Evolutionary conservation across 2,888 invertebrate species (phyloP).

Genomic region (Gasteruption jaculator): DNA sequence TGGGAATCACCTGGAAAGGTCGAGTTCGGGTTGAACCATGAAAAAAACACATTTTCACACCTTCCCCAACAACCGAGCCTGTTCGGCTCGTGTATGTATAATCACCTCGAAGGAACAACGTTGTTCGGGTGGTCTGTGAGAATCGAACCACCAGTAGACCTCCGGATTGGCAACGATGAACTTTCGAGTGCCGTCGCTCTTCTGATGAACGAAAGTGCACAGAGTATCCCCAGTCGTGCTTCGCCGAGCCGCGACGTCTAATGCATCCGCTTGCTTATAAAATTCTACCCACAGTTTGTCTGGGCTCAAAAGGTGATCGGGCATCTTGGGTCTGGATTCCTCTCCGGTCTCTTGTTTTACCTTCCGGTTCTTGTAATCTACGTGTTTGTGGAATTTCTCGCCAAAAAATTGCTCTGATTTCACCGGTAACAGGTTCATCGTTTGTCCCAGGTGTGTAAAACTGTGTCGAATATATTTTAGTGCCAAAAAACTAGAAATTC

Average conservation of each 20-base stretch:
- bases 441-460: no score
- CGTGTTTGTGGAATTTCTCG: neutral
- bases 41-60: no score
- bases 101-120: slow-evolving; percentile 52
- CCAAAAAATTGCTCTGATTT: slow-evolving; percentile 15
- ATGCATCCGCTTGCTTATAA: slow-evolving; percentile 47
- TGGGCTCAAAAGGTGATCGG: slow-evolving; percentile 40
- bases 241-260: slow-evolving; percentile 32
- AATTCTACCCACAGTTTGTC: slow-evolving; percentile 46
- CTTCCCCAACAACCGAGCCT: no score
- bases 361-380: no score
- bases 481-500: no score
- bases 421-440: no score
- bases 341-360: no score
- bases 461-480: no score
- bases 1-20: slow-evolving; percentile 48
- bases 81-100: no score
- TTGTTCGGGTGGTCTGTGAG: slow-evolving; percentile 28
- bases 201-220: slow-evolving; percentile 50
- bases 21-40: no score
- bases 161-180: slow-evolving; percentile 53
- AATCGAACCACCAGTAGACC: slow-evolving; percentile 49
- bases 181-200: slow-evolving; percentile 39
- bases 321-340: slow-evolving; percentile 23
- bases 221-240: slow-evolving; percentile 35